These are phyloP conservation scores for Otolemur crassicaudatus DNA, from an alignment of 2,797 vertebrate species.

Conservation along the genomic window DNA sequence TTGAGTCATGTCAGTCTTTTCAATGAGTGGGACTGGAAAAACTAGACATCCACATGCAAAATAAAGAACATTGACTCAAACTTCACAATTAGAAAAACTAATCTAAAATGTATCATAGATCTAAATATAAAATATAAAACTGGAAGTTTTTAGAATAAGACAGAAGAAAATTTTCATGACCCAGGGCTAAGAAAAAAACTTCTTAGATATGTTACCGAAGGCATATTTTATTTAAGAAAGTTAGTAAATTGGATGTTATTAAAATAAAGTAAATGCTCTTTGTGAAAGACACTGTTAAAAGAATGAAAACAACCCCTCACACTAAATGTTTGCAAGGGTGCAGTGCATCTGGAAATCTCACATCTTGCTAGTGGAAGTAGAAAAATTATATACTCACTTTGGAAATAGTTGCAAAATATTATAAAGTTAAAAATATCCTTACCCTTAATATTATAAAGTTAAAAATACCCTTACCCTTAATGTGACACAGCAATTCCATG, in stretches of 20 bases:
- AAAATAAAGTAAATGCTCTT: neutral
- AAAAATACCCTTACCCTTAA: too few relatives aligned
- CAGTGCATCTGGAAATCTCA: neutral
- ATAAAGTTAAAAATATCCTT: neutral
- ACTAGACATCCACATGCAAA: neutral
- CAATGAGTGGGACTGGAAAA: neutral
- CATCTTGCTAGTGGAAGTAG: neutral
- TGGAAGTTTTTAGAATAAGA: neutral
- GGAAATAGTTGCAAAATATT: neutral
- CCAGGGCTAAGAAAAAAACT: neutral
- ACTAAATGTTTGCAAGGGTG: neutral
- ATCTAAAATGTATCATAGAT: neutral
- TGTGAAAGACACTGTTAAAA: neutral
- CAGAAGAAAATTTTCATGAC: neutral
- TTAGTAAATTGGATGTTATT: neutral
- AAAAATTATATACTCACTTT: neutral
- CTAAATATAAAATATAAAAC: neutral
- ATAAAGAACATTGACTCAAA: neutral
- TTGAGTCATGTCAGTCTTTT: neutral
- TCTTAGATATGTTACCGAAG: neutral
- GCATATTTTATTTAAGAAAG: neutral
- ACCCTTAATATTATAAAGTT: too few relatives aligned
- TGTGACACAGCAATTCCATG: neutral
- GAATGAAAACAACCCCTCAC: neutral
- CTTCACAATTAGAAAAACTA: neutral